Percentiles rank a stretch among this genome's conserved stretches.
Evolutionary conservation across 2,888 invertebrate species (phyloP).

Genomic region (Tetramorium bicarinatum): DNA sequence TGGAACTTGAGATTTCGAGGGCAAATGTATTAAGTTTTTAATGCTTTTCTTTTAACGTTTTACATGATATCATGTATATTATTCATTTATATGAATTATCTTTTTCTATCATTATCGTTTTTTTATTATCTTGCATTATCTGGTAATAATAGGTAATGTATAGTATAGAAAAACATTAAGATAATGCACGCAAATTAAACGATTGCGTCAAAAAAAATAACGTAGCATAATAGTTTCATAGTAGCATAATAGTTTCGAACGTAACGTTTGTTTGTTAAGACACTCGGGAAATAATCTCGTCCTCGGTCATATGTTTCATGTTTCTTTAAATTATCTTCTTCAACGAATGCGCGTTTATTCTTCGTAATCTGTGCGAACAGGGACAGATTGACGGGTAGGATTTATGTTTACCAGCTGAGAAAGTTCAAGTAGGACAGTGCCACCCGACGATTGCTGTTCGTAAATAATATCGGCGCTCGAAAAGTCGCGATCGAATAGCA

Average conservation of each 20-base stretch:
- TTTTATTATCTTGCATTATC: background rate
- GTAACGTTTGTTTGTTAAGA: background rate
- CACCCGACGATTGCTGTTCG: background rate
- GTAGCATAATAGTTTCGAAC: background rate
- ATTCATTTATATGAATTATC: too few relatives aligned
- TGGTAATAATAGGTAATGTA: background rate
- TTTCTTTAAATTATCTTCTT: conserved; percentile 36
- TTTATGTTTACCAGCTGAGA: background rate
- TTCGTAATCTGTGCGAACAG: conserved; percentile 13
- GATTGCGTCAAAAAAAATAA: background rate
- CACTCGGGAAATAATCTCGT: background rate
- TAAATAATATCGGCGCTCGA: background rate
- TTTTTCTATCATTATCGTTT: background rate
- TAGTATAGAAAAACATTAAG: background rate
- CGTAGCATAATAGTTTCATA: background rate
- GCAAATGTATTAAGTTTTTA: background rate
- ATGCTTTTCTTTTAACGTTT: too few relatives aligned
- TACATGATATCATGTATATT: too few relatives aligned
- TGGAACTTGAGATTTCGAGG: background rate
- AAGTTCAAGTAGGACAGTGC: conserved; percentile 22
- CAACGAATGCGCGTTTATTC: background rate
- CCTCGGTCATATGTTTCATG: background rate
- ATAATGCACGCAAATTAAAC: background rate
- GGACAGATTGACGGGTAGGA: conserved; percentile 2
- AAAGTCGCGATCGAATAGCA: background rate